Evolutionary conservation across 2,888 invertebrate species (phyloP), one percentile per base, ranked within the genome.

Genomic region (Acleris sparsana): DNA sequence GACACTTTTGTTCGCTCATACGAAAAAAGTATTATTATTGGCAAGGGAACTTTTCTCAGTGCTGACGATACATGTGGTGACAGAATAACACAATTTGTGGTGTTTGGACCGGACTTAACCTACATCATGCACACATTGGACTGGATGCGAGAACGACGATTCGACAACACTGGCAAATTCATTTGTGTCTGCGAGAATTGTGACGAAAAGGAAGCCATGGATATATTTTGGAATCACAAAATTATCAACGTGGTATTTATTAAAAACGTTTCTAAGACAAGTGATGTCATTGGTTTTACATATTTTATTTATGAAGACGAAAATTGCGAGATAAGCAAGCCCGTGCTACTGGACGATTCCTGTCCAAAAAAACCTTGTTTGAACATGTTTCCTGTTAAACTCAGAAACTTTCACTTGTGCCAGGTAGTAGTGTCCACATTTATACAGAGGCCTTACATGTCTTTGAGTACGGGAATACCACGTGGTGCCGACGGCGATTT

Each of bases 401-500:
- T 87, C 7, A 70, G 39, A 53, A 86, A 88, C 73, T 72, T 89
- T 2, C 74, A 86, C 53, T 73, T 68, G 3, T 91, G 91, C 58
- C 80, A 83, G 0, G 63, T 90, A 17, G 78, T 75, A 18, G 88
- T 80, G 1, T 89, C 91, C 0, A 87, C 88, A 1, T 90, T 87
- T 58, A 70, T 74, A 63, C 89, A 87, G 68, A 61, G 64, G 5
- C 90, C 89, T 1, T 89, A 77, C 55, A 88, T 89, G 87, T 71
- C 73, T 1, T 73, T 89, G 59, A 71, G 48, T 16, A 22, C 57
- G 5, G 86, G 79, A 16, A 71, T 63, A n/a, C 82, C 85, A 0
- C 70, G 33, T 2, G 91, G 91, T 2, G 77, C 82, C 18, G 88
- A 90, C 68, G 91, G 89, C 5, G 84, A 88, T 68, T 73, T 91